These are phyloP conservation scores for Zosterops borbonicus DNA, from an alignment of 2,113 vertebrate genomes.

Conservation along the genomic window DNA sequence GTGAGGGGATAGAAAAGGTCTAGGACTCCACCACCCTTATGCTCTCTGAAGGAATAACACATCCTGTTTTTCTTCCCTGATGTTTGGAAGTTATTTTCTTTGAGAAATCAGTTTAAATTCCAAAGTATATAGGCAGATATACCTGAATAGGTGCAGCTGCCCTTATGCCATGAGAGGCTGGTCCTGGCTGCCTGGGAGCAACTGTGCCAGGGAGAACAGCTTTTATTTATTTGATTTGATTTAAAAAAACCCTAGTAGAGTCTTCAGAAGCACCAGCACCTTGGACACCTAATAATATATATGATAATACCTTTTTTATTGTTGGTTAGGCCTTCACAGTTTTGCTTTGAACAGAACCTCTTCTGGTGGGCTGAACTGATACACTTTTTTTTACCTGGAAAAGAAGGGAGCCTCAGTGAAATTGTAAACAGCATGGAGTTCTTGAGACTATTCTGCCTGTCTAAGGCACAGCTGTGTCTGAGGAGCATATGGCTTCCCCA, in stretches of 20 bases:
- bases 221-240: not conserved
- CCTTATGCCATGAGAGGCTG: not conserved
- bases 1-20: not conserved
- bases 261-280: not conserved
- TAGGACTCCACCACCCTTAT: not conserved
- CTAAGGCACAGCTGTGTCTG: not conserved
- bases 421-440: not conserved
- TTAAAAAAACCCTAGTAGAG: rapidly evolving
- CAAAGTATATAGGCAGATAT: not conserved
- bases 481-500: not conserved
- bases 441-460: not conserved
- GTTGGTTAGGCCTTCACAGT: not conserved
- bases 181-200: not conserved
- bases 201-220: not conserved
- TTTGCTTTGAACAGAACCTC: not conserved
- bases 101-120: not conserved
- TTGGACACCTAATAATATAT: not conserved
- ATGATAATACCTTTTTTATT: not conserved
- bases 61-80: not conserved
- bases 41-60: not conserved
- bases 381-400: not conserved
- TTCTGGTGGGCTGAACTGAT: not conserved
- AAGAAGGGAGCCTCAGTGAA: not conserved
- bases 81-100: not conserved
- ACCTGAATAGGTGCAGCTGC: not conserved